phyloP scores from a whole-genome alignment of 1,140 invertebrate species.

The Caenorhabditis elegans region WBcel235 BX284603.4:9103001-9103500 shows the following conservation, averaged over 20 bases:
- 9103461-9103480: too few species aligned
- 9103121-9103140: too few species aligned
- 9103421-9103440: too few species aligned
- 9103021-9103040: not conserved
- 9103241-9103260: not conserved
- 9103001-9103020: not conserved
- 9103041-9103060: not conserved
- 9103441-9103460: too few species aligned
- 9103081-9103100: too few species aligned
- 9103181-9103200: not conserved
- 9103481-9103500: too few species aligned
- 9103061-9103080: too few species aligned
- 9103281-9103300: not conserved
- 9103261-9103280: not conserved
- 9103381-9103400: not conserved
- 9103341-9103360: not conserved
- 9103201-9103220: not conserved
- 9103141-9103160: too few species aligned
- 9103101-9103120: too few species aligned
- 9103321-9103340: not conserved
- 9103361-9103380: not conserved
- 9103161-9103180: not conserved
- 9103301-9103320: too few species aligned
- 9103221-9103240: not conserved
- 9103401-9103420: not conserved